Percentiles rank a stretch among this genome's conserved stretches.
Evolutionary conservation across 2,797 vertebrate genomes (phyloP).

Genomic region (Margarornis squamiger): DNA sequence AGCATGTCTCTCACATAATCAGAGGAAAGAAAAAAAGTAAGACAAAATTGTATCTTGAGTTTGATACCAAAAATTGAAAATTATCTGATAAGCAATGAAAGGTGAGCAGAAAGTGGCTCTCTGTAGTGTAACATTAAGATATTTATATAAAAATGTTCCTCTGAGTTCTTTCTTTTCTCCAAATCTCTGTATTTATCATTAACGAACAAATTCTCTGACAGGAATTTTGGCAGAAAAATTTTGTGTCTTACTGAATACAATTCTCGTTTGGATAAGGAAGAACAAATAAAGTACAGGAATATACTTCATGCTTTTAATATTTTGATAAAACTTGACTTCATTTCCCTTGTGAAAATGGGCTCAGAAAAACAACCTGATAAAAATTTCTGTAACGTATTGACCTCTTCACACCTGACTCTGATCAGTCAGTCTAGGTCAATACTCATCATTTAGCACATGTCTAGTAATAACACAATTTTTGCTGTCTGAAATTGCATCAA

Average conservation of each 20-base stretch:
- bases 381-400: neutral
- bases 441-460: neutral
- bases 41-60: neutral
- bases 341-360: neutral
- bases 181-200: neutral
- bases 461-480: neutral
- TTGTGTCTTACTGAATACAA: neutral
- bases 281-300: neutral
- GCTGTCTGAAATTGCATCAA: neutral
- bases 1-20: neutral
- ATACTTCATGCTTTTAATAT: neutral
- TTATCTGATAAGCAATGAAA: neutral
- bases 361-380: neutral
- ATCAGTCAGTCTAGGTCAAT: neutral
- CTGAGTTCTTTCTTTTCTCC: neutral
- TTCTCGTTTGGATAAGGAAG: neutral
- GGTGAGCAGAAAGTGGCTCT: neutral
- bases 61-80: neutral
- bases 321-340: neutral
- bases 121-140: neutral
- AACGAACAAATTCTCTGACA: neutral
- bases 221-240: neutral
- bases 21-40: neutral
- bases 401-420: neutral
- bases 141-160: neutral